Conservation (phyloP, 2,113 vertebrate species). For the Gallinago media region DNA sequence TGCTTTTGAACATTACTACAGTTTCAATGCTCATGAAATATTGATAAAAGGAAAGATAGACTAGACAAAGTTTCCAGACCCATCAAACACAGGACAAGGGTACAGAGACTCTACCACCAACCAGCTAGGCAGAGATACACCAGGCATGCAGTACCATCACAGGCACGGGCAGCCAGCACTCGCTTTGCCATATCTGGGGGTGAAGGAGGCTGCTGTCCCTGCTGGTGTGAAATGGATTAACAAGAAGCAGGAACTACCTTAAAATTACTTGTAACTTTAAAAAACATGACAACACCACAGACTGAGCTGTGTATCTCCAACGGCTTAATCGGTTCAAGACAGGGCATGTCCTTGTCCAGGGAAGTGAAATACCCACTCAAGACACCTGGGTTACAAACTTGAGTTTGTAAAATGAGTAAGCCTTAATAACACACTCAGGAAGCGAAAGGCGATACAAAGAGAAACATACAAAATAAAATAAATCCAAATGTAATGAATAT, state of each 20-base stretch:
- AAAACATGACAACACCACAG: neutral
- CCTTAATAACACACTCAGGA: neutral
- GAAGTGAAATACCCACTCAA: neutral
- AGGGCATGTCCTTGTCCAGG: neutral
- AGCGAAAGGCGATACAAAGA: neutral
- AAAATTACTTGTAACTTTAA: neutral
- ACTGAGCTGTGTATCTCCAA: neutral
- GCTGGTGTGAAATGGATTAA: neutral
- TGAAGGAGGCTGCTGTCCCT: neutral
- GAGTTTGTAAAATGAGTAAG: neutral
- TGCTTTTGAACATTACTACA: neutral
- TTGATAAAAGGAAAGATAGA: neutral
- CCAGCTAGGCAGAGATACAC: fast-evolving
- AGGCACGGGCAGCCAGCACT: neutral
- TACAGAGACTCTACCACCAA: neutral
- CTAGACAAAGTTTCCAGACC: neutral
- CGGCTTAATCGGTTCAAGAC: neutral
- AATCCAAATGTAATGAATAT: neutral
- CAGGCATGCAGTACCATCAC: neutral
- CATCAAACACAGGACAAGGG: neutral
- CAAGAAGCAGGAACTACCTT: neutral
- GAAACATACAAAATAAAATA: neutral
- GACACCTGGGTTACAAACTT: neutral
- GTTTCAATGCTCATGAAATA: neutral
- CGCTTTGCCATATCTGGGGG: fast-evolving